phyloP scores from a whole-genome alignment of 2,797 vertebrate genomes.

The Rhinella marina region DNA sequence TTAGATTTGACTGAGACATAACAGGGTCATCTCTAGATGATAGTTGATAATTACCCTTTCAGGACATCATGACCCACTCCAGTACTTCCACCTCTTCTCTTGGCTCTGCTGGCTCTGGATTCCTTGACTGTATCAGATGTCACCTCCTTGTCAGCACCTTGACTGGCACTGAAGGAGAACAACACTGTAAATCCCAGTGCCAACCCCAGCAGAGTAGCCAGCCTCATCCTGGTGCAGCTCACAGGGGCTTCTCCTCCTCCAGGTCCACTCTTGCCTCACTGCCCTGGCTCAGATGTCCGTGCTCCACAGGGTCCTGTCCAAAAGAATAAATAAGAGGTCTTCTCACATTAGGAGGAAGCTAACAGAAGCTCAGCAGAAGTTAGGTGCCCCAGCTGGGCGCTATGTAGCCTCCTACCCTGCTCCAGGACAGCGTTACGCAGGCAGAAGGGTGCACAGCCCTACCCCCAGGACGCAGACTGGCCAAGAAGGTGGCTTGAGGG shows the following conservation, averaged over 20 bases:
- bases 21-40: background rate
- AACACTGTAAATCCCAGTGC: slow-evolving; percentile 81
- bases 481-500: background rate
- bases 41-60: slow-evolving; percentile 82
- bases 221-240: slow-evolving; percentile 75
- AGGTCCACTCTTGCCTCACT: slow-evolving; percentile 61
- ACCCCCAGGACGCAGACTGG: slow-evolving; percentile 22
- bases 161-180: slow-evolving; percentile 75
- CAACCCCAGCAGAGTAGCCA: slow-evolving; percentile 80
- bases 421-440: slow-evolving; percentile 35
- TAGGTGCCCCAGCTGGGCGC: background rate
- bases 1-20: background rate
- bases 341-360: slow-evolving; percentile 45
- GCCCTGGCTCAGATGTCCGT: slow-evolving; percentile 61
- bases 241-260: slow-evolving; percentile 50
- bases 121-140: slow-evolving; percentile 78
- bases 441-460: slow-evolving; percentile 31
- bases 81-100: slow-evolving; percentile 78
- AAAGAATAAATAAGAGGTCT: slow-evolving; percentile 39
- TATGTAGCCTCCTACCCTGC: background rate
- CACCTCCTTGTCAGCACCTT: slow-evolving; percentile 73
- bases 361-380: background rate
- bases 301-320: slow-evolving; percentile 48
- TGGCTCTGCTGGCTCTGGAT: slow-evolving; percentile 85
- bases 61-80: slow-evolving; percentile 86